Evolutionary conservation across 1,140 invertebrate species (phyloP), one percentile per base, ranked within the genome.

Genomic region (Panagrolaimus sp.): DNA sequence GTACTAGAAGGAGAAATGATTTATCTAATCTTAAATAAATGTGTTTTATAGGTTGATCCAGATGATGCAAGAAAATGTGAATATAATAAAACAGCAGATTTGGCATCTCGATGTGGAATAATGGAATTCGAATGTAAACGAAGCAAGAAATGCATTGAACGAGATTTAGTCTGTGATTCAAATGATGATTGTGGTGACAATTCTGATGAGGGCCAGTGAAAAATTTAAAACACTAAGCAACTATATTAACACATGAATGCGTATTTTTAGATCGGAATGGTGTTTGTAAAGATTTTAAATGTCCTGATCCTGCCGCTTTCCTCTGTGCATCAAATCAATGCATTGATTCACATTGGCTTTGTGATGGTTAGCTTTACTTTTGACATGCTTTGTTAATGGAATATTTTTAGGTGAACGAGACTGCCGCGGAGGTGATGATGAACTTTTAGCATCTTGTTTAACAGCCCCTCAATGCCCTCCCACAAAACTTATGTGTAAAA

Each of bases 401-500:
- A 38, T 4, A 4, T 38, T 38, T 38, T 38, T 38, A 38, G 31
- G 67, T 70, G 66, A 42, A 68, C 80, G 13, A 62, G 67, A 57
- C 27, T 57, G 51, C 4, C 11, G n/a, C 11, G 51, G 51, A 9
- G 51, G 51, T 4, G 51, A 57, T 11, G 51, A 57, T 57, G 51
- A 57, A 20, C n/a, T 11, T 20, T 27, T 57, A 11, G 14, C 51
- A 13, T 16, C n/a, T 20, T 57, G 51, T 20, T 0, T 5, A 23
- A 57, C 51, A 2, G 9, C 20, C 2, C 51, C 51, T 0, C 20
- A 27, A 27, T 57, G 51, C 5, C 8, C 51, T 5, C 13, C 51
- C 27, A 25, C 51, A 25, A 87, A 90, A 84, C 88, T 89, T 78
- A 85, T 87, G 73, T 90, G 89, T 83, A 82, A 80, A 25, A 77